A percentile compares a stretch with the other conserved stretches of the same genome.
phyloP scores from a whole-genome alignment of 2,113 vertebrate species.

The Gallinago jamesoni region DNA sequence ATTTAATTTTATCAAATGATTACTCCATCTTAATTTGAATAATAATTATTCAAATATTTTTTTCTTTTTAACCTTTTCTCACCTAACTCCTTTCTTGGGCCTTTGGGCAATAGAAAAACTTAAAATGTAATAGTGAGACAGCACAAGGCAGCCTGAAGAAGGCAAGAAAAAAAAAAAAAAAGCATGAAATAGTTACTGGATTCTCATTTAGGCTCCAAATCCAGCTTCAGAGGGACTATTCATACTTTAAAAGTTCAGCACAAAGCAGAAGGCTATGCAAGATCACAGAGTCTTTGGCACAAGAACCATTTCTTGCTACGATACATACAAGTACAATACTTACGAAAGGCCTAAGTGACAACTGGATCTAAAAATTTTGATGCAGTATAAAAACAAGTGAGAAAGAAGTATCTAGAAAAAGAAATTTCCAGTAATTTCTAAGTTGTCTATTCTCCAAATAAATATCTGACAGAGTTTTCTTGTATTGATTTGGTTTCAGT shows the following conservation, averaged over 20 bases:
- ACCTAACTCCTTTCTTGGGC: not conserved
- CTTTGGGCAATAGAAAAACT: not conserved
- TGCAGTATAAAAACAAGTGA: not conserved
- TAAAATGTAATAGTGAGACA: not conserved
- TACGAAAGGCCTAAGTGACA: not conserved
- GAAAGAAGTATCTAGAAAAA: not conserved
- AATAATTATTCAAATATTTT: conserved; percentile 26
- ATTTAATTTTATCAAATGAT: conserved; percentile 42
- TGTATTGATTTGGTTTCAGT: not conserved
- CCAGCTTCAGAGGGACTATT: conserved; percentile 1
- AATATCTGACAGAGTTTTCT: not conserved
- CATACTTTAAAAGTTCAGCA: not conserved
- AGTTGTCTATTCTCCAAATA: not conserved
- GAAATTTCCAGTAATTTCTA: not conserved
- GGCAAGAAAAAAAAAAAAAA: not conserved
- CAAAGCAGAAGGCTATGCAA: not conserved
- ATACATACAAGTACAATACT: not conserved
- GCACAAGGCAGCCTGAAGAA: not conserved
- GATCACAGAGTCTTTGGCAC: not conserved
- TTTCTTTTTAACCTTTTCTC: conserved; percentile 28
- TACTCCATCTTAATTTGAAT: not conserved
- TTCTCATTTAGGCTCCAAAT: not conserved
- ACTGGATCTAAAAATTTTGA: not conserved
- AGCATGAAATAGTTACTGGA: not conserved
- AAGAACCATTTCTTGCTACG: not conserved